These are phyloP conservation scores for Agriopis marginaria DNA, from an alignment of 2,888 invertebrate species.

Conservation along the genomic window DNA sequence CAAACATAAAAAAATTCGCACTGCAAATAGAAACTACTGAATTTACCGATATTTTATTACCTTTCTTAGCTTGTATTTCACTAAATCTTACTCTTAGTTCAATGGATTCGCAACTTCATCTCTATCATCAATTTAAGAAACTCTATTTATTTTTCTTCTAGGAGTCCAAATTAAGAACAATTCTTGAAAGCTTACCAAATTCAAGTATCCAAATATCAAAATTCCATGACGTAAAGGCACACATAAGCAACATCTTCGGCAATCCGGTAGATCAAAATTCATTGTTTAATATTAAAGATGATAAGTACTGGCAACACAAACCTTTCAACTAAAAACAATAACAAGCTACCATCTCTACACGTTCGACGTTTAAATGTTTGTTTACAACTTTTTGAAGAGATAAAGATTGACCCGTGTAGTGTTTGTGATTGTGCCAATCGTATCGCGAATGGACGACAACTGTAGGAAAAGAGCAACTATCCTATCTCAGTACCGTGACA, in stretches of 20 bases:
- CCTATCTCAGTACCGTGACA: slow-evolving; percentile 21
- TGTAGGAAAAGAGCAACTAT: slow-evolving; percentile 40
- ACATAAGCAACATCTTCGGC: slow-evolving; percentile 60
- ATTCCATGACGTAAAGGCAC: slow-evolving; percentile 64
- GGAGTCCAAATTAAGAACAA: neutral
- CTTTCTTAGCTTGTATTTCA: too few species aligned
- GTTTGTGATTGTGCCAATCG: slow-evolving; percentile 22
- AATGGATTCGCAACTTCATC: neutral
- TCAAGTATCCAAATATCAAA: slow-evolving; percentile 57
- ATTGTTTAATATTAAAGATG: slow-evolving; percentile 38
- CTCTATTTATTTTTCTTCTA: neutral
- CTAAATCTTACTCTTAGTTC: neutral
- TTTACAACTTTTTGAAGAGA: slow-evolving; percentile 28
- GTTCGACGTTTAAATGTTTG: slow-evolving; percentile 1
- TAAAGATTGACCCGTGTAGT: slow-evolving; percentile 7
- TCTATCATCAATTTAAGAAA: too few species aligned
- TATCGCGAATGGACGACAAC: slow-evolving; percentile 15
- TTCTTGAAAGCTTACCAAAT: slow-evolving; percentile 48
- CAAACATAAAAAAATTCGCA: too few species aligned
- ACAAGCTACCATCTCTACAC: neutral
- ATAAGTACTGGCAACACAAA: slow-evolving; percentile 8
- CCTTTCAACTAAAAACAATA: slow-evolving; percentile 3
- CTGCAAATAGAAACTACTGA: too few species aligned
- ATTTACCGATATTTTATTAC: too few species aligned
- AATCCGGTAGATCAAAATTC: slow-evolving; percentile 62